Base-by-base conservation (phyloP, 1,140 invertebrate genomes). In the Ips nitidus region DNA sequence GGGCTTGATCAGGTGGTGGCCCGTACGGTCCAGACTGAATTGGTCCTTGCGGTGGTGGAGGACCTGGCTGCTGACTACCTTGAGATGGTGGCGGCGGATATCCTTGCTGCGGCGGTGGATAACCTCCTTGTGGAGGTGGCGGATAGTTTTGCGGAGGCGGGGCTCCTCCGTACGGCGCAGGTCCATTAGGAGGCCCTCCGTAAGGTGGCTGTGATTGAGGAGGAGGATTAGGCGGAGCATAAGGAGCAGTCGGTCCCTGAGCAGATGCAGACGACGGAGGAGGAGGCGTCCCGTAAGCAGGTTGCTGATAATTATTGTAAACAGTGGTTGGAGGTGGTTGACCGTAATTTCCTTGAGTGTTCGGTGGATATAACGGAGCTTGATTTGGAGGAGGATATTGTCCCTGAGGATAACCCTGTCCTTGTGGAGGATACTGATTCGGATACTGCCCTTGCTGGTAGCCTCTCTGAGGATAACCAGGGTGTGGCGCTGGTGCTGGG, bases 381-480 rank as follows among this genome's bases (percentile, higher is more conserved):
- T 81, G 79, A 75, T 74, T 79, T 22, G 77, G 76, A 38, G 72
- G 72, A 6, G 82, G 81, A 74, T 83, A 84, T 69, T 84, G 82
- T 4, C 80, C 79, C 69, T 82, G 82, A 55, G 83, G 82, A 72
- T 83, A 84, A 52, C 78, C 80, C n/a, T 79, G 80, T 39, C 80
- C 80, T 70, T 84, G 82, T 43, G 66, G 82, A 79, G 68, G 82
- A 80, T 69, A 83, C 75, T 74, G 81, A 73, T 79, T 82, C 8
- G 80, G 75, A 66, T 86, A 85, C 53, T 86, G 86, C 63, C 81
- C 82, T 76, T 85, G 85, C 56, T 83, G 85, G 69, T 83, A 81
- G 41, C 82, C 79, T 69, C 85, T 81, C 71, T 86, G 86, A 41
- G 84, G 84, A 71, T 86, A 86, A 5, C 82, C 82, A 75, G 86